Percentiles rank a stretch among this genome's conserved stretches.
These are phyloP conservation scores for Cerceris rybyensis DNA, from an alignment of 2,888 invertebrate genomes.

Conservation along the genomic window DNA sequence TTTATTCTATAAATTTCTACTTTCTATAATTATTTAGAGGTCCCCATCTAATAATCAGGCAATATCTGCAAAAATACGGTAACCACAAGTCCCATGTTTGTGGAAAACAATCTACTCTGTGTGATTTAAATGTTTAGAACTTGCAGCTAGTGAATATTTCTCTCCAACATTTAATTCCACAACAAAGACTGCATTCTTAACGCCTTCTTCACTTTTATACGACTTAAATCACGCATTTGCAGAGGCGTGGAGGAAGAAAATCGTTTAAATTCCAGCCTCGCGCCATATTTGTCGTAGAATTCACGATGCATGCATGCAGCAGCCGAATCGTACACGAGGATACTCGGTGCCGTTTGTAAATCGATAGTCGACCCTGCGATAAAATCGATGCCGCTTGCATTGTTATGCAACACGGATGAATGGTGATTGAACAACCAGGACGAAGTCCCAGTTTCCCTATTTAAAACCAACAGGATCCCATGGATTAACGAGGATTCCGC, in stretches of 20 bases:
- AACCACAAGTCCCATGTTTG: no score
- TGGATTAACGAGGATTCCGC: neutral
- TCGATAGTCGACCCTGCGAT: slow-evolving; percentile 19
- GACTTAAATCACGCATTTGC: neutral
- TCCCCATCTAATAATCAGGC: no score
- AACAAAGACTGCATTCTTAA: no score
- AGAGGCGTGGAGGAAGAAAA: slow-evolving; percentile 46
- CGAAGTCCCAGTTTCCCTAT: neutral
- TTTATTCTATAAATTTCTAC: no score
- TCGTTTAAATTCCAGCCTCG: slow-evolving; percentile 51
- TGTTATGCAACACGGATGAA: slow-evolving; percentile 25
- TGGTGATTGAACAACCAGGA: no score
- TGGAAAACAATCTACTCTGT: no score
- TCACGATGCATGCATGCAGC: slow-evolving; percentile 26
- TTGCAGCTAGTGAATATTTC: no score
- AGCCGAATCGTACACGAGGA: slow-evolving; percentile 24
- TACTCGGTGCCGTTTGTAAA: slow-evolving; percentile 17
- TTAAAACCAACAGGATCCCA: neutral
- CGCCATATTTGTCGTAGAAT: slow-evolving; percentile 46
- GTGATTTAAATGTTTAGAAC: no score
- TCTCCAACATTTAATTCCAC: no score
- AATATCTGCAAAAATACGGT: no score
- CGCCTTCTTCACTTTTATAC: no score
- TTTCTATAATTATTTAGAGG: no score
- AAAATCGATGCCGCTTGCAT: slow-evolving; percentile 37